phyloP scores from a whole-genome alignment of 2,113 vertebrate species.

The Paralichthys olivaceus region DNA sequence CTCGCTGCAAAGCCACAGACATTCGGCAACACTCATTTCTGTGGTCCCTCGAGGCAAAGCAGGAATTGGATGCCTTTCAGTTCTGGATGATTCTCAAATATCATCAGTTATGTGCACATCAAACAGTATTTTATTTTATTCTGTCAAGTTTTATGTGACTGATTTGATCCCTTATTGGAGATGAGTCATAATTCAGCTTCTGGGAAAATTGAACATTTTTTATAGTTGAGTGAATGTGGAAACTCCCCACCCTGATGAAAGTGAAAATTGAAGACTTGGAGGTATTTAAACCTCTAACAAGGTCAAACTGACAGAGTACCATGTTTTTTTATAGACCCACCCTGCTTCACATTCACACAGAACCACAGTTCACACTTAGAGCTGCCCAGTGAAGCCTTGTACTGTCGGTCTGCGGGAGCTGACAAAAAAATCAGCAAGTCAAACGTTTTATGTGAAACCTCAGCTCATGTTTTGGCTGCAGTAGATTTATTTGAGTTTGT shows the following conservation, averaged over 20 bases:
- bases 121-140: slow-evolving; percentile 13
- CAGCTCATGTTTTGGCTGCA: slow-evolving; percentile 29
- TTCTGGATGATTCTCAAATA: slow-evolving; percentile 6
- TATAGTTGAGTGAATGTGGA: slow-evolving; percentile 21
- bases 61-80: slow-evolving; percentile 42
- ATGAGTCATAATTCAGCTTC: slow-evolving; percentile 1
- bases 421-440: not conserved
- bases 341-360: slow-evolving; percentile 24
- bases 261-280: slow-evolving; percentile 26
- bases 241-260: slow-evolving; percentile 25
- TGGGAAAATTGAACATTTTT: slow-evolving; percentile 6
- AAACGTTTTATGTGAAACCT: slow-evolving; percentile 13
- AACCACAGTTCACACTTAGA: slow-evolving; percentile 23
- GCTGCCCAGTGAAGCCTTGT: not conserved
- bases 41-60: slow-evolving; percentile 31
- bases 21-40: slow-evolving; percentile 46
- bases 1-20: slow-evolving; percentile 50
- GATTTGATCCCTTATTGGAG: slow-evolving; percentile 19
- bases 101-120: slow-evolving; percentile 1
- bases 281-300: slow-evolving; percentile 27
- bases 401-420: not conserved
- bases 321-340: slow-evolving; percentile 46
- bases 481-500: not conserved
- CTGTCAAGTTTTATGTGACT: slow-evolving; percentile 18
- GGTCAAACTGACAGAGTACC: slow-evolving; percentile 43